Conservation (phyloP, 2,113 vertebrate species). For the Salvator merianae region DNA sequence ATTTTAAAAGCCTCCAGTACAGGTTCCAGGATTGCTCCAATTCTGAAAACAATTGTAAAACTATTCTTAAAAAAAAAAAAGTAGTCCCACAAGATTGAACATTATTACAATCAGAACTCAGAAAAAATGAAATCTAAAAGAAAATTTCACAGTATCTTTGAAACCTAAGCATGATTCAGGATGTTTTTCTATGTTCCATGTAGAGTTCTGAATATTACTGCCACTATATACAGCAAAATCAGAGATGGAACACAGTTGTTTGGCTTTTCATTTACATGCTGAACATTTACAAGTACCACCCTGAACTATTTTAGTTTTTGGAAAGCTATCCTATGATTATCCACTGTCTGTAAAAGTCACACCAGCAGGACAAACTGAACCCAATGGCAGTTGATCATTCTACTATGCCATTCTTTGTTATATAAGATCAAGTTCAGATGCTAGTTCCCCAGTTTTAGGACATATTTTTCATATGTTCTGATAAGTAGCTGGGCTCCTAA, state of each 20-base stretch:
- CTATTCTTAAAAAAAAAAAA: background rate
- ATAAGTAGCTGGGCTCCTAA: background rate
- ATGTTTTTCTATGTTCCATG: background rate
- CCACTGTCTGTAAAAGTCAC: constrained; percentile 21
- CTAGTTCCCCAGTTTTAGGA: background rate
- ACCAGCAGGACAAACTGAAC: background rate
- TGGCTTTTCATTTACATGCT: constrained; percentile 2
- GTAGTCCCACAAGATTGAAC: background rate
- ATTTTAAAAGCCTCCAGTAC: background rate
- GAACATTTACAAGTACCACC: constrained; percentile 12
- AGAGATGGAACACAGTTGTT: constrained; percentile 4
- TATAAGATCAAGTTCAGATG: background rate
- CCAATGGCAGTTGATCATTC: background rate
- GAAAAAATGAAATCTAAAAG: background rate
- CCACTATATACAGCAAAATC: background rate
- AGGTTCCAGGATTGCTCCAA: background rate
- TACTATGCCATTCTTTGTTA: background rate
- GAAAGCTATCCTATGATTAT: constrained; percentile 25
- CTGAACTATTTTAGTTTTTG: constrained; percentile 31
- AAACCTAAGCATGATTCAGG: background rate
- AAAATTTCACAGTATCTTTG: background rate
- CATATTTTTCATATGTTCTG: background rate
- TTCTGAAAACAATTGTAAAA: background rate
- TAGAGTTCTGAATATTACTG: background rate
- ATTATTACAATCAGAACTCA: background rate